These are phyloP conservation scores for Blera fallax DNA, from an alignment of 2,888 invertebrate genomes.

Conservation along the genomic window DNA sequence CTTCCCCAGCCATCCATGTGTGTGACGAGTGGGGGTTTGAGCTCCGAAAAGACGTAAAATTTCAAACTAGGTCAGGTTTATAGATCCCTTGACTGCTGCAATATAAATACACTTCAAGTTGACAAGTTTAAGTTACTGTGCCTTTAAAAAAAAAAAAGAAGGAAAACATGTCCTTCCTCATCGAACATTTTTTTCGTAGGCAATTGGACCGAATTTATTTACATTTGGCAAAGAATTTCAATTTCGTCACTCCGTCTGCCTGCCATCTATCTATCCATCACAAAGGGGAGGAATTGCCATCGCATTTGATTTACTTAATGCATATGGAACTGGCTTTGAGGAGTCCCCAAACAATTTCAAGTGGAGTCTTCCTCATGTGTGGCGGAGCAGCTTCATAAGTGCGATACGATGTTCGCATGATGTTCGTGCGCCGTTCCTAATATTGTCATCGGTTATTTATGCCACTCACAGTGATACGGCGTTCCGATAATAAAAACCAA, in stretches of 20 bases:
- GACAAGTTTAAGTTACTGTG: constrained; percentile 51
- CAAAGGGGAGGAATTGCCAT: constrained; percentile 15
- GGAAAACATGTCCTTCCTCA: not conserved
- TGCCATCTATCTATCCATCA: not conserved
- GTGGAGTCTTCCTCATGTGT: not conserved
- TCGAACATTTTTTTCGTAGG: not conserved
- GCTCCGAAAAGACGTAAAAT: constrained; percentile 5
- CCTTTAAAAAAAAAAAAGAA: constrained; percentile 12
- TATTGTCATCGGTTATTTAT: constrained; percentile 34
- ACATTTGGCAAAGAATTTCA: constrained; percentile 50
- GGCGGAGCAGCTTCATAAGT: constrained; percentile 25
- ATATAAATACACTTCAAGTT: constrained; percentile 52
- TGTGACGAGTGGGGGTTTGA: not conserved
- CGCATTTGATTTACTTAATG: constrained; percentile 61
- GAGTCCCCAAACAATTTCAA: constrained; percentile 48
- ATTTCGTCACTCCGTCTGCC: constrained; percentile 32
- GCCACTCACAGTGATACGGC: constrained; percentile 36
- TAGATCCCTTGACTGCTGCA: constrained; percentile 50
- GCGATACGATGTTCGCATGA: constrained; percentile 34
- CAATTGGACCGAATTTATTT: constrained; percentile 53
- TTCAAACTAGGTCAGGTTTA: constrained; percentile 65
- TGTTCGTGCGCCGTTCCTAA: constrained; percentile 13
- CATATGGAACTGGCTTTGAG: constrained; percentile 16
- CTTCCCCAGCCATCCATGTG: not conserved
- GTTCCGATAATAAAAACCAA: constrained; percentile 15